Base-by-base conservation (phyloP, 2,797 vertebrate genomes). In the Brachyalestes nurse region DNA sequence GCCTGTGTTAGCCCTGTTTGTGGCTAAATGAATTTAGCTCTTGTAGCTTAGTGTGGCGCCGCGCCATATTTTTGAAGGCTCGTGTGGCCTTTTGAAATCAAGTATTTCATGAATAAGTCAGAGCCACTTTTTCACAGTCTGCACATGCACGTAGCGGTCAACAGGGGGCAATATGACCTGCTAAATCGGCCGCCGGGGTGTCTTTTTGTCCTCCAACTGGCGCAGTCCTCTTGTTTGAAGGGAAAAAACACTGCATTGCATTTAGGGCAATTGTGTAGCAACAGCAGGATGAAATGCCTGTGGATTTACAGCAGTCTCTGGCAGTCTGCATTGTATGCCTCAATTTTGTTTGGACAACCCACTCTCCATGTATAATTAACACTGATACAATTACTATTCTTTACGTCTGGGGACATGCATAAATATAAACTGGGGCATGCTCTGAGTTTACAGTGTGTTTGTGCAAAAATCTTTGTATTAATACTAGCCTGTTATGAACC, bases 151-250 rank as follows among this genome's bases (percentile, higher is more conserved):
- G n/a, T 79, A 65, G 0, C 0, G 0, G 70, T 34, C 94, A 92
- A 88, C 88, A 93, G 94, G 93, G 94, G 94, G 93, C 94, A 95
- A 90, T 95, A 87, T 93, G 93, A 88, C 88, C 90, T 69, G 92
- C 87, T 86, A 60, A 91, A 92, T 93, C 76, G 53, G 78, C 74
- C 28, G 38, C 58, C n/a, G 55, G 85, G 84, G 88, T 88, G 89
- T 91, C 88, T 89, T 90, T 91, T 88, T 91, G 83, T 88, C 88
- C 84, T 85, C 83, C 77, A 79, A 82, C 81, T 88, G 87, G 88
- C 82, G 88, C 89, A 86, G 82, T 86, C 67, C 90, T 90, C 86
- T 88, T 84, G 87, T 91, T 90, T 93, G 66, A 84, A 91, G 64
- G 60, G 81, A 73, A 72, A 85, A 85, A 85, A 85, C 87, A 88